These are phyloP conservation scores for Pandemis cinnamomeana DNA, from an alignment of 2,888 invertebrate species.

Conservation along the genomic window DNA sequence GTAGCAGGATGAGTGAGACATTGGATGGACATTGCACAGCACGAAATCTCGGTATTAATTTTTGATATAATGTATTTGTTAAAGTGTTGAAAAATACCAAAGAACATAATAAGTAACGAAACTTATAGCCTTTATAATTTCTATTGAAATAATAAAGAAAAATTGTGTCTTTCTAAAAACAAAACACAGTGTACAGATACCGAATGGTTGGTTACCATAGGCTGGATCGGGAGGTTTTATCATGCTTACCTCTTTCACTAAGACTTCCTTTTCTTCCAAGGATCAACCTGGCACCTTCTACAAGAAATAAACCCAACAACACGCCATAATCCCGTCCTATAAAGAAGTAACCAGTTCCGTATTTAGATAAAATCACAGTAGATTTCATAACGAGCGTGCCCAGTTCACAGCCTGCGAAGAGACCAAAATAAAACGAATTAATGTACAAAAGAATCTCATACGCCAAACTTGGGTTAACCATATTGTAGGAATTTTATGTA, in stretches of 20 bases:
- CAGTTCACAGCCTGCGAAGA: slow-evolving; percentile 92
- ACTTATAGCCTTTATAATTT: too few species aligned
- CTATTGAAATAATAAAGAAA: too few species aligned
- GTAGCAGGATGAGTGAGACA: too few species aligned
- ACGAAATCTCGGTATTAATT: too few species aligned
- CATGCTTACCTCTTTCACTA: slow-evolving; percentile 87
- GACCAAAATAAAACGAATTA: slow-evolving; percentile 94
- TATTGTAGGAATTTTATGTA: slow-evolving; percentile 49
- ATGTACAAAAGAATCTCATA: slow-evolving; percentile 94
- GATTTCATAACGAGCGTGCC: slow-evolving; percentile 91
- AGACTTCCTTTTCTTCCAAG: slow-evolving; percentile 95
- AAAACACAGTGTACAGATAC: neutral
- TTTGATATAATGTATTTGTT: too few species aligned
- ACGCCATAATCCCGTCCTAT: slow-evolving; percentile 92
- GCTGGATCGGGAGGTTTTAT: neutral
- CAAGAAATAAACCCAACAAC: slow-evolving; percentile 89
- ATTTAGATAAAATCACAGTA: slow-evolving; percentile 83
- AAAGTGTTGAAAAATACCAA: too few species aligned
- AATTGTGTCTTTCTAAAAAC: too few species aligned
- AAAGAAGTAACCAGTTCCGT: slow-evolving; percentile 87
- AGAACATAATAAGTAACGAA: too few species aligned
- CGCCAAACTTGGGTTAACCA: slow-evolving; percentile 91
- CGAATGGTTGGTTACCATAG: neutral
- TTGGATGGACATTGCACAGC: too few species aligned
- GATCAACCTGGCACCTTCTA: slow-evolving; percentile 92